Base-by-base conservation (phyloP, 2,113 vertebrate species). In the Gambusia affinis region DNA sequence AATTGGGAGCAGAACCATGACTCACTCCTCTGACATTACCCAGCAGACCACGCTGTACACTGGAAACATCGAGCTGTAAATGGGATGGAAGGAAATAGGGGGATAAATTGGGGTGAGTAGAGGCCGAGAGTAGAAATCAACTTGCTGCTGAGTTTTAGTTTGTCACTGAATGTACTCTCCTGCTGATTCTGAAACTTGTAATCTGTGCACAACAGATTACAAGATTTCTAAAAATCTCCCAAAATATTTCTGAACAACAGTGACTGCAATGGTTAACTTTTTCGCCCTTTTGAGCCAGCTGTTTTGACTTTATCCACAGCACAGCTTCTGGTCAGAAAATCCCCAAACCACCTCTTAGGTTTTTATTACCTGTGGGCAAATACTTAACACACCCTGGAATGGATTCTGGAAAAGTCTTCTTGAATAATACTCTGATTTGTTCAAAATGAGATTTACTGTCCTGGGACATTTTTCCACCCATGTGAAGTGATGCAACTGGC, bases 381-480 rank as follows among this genome's bases (percentile, higher is more conserved):
- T 82, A 76, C 81, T 90, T 88, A 81, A 85, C 89, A 90, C 77
- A 24, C 74, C 72, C 83, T 90, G 91, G 88, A 93, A 87, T 54
- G 19, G 70, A 39, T 4, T 31, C 77, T 90, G 93, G 90, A 93
- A 91, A 91, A 92, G 65, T 84, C 57, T 83, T 73, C 83, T 82
- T 60, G 70, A 78, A 68, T 47, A 64, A 70, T 19, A 60, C 33
- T 78, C 75, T 70, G 87, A 85, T 87, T 89, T 82, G 89, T 89
- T 78, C 76, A 89, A 74, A 60, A 47, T 65, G 42, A 66, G 79
- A 35, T 85, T 87, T 78, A 80, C 64, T 91, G 92, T 92, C 88
- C 91, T 90, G 89, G 90, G 87, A 87, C 35, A 42, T 70, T 76
- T 75, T 57, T 47, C 71, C 69, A 71, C 31, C 66, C 79, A 75